Evolutionary conservation across 2,888 invertebrate species (phyloP).

Genomic region (Sminthurides aquaticus): DNA sequence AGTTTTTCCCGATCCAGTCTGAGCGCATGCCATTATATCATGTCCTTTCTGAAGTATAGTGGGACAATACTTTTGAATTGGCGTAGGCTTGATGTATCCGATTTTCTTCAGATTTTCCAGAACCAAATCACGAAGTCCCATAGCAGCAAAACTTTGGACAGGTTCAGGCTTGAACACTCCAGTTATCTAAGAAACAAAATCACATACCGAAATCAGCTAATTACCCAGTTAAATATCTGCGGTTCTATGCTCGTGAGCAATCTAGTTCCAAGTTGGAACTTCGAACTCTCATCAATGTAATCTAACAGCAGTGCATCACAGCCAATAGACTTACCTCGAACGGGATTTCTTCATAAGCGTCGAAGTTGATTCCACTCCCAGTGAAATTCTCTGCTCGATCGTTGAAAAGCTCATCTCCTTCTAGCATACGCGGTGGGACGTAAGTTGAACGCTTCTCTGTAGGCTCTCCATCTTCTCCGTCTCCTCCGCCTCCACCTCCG

Average conservation of each 20-base stretch:
- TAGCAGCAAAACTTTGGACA: slow-evolving; percentile 62
- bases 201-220: too few relatives aligned
- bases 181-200: slow-evolving; percentile 56
- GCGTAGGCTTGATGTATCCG: slow-evolving; percentile 77
- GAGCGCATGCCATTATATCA: slow-evolving; percentile 95
- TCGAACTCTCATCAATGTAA: too few relatives aligned
- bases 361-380: slow-evolving; percentile 83
- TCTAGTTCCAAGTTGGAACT: too few relatives aligned
- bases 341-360: slow-evolving; percentile 77
- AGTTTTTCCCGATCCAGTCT: slow-evolving; percentile 97
- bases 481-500: neutral
- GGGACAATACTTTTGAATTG: slow-evolving; percentile 85
- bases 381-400: slow-evolving; percentile 57
- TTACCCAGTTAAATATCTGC: too few relatives aligned
- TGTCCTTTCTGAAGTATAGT: slow-evolving; percentile 71
- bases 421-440: slow-evolving; percentile 65
- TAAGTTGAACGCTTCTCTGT: slow-evolving; percentile 53
- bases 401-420: slow-evolving; percentile 56
- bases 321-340: too few relatives aligned
- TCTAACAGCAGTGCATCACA: too few relatives aligned
- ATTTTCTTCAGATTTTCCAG: slow-evolving; percentile 71
- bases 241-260: too few relatives aligned
- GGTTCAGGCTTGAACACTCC: slow-evolving; percentile 61
- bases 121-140: slow-evolving; percentile 62
- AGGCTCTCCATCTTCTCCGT: slow-evolving; percentile 18